A percentile compares a stretch with the other conserved stretches of the same genome.
These are phyloP conservation scores for Battus philenor DNA, from an alignment of 1,140 invertebrate species.

Conservation along the genomic window DNA sequence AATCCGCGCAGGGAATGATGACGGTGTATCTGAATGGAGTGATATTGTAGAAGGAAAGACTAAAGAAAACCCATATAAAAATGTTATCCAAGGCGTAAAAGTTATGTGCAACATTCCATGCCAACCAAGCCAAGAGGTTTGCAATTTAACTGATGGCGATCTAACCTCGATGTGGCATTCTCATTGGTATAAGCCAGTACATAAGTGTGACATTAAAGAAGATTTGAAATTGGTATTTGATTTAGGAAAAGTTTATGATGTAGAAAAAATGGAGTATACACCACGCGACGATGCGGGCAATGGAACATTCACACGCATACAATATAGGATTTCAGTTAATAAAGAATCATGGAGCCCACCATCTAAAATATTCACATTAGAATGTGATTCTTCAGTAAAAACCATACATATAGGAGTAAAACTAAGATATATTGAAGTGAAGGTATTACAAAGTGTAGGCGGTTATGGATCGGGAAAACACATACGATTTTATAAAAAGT, in stretches of 20 bases:
- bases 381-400: conserved; percentile 34
- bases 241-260: conserved; percentile 36
- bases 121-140: conserved; percentile 39
- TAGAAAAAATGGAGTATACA: conserved; percentile 44
- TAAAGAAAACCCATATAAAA: conserved; percentile 30
- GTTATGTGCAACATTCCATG: conserved; percentile 48
- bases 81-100: conserved; percentile 34
- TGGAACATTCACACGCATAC: conserved; percentile 41
- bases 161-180: conserved; percentile 46
- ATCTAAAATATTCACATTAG: conserved; percentile 32
- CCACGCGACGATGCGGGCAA: conserved; percentile 49
- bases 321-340: conserved; percentile 42
- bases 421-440: conserved; percentile 46
- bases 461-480: conserved; percentile 45
- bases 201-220: conserved; percentile 22
- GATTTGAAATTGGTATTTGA: conserved; percentile 40
- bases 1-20: conserved; percentile 34
- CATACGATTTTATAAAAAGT: conserved; percentile 40
- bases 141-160: conserved; percentile 37
- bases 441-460: conserved; percentile 34
- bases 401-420: conserved; percentile 29
- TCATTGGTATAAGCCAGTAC: conserved; percentile 28
- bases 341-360: conserved; percentile 31
- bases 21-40: conserved; percentile 49
- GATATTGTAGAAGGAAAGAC: conserved; percentile 30